Percentiles rank a stretch among this genome's conserved stretches.
Conservation (phyloP, 2,797 vertebrate species). For the Paedocypris micromegethes region DNA sequence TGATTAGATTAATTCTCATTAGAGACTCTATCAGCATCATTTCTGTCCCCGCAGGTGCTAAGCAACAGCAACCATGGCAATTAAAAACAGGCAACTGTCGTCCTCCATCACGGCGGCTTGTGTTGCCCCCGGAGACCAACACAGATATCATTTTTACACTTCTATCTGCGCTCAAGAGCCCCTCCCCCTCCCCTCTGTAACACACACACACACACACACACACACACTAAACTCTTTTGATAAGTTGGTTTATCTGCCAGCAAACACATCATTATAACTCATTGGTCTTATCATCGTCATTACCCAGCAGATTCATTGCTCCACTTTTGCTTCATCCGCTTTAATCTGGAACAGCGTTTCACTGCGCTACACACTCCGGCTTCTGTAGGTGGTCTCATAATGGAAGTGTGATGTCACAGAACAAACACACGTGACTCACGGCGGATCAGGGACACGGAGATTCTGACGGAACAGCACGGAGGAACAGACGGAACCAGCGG, state of each 20-base stretch:
- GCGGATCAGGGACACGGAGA: too few species aligned
- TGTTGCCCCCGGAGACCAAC: constrained; percentile 42
- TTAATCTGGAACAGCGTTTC: background rate
- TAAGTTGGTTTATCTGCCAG: constrained; percentile 24
- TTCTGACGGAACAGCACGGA: too few species aligned
- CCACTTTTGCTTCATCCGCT: constrained; percentile 8
- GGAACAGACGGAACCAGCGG: too few species aligned
- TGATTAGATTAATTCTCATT: constrained; percentile 88
- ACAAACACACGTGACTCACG: too few species aligned
- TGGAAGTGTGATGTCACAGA: too few species aligned
- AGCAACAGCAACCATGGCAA: constrained; percentile 69
- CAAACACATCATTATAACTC: constrained; percentile 31
- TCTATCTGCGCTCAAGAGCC: constrained; percentile 33
- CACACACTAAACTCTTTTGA: constrained; percentile 23
- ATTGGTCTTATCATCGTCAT: constrained; percentile 28
- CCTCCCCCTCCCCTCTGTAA: background rate
- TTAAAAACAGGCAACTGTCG: constrained; percentile 73
- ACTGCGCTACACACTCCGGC: background rate
- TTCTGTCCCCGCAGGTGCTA: constrained; percentile 65
- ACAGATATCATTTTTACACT: constrained; percentile 50
- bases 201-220: constrained; percentile 6
- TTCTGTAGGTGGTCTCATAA: too few species aligned
- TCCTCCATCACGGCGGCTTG: constrained; percentile 58
- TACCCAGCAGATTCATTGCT: constrained; percentile 44
- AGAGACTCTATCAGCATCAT: constrained; percentile 77